These are phyloP conservation scores for Leucania comma DNA, from an alignment of 2,888 invertebrate genomes.

Conservation along the genomic window DNA sequence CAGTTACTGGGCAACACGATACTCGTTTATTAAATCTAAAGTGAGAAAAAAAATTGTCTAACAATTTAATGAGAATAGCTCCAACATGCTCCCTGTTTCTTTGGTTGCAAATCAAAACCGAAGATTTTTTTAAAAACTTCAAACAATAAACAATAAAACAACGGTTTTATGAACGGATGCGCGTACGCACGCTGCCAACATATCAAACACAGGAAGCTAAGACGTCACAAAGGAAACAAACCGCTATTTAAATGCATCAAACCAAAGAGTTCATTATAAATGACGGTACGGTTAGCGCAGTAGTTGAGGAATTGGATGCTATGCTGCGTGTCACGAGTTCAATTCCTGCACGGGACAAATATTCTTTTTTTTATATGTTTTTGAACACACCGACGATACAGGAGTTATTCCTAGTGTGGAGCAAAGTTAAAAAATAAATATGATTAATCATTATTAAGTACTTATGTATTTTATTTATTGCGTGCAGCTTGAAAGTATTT, in stretches of 20 bases:
- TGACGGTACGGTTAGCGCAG: not conserved
- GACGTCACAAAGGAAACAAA: slow-evolving; percentile 21
- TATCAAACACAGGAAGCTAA: slow-evolving; percentile 17
- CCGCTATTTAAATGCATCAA: slow-evolving; percentile 3
- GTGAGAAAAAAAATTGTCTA: no score
- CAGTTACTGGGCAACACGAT: no score
- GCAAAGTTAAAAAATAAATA: not conserved
- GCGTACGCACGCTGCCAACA: slow-evolving; percentile 4
- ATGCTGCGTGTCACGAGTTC: no score
- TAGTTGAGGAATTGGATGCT: no score
- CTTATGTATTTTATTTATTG: not conserved
- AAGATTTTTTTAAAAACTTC: not conserved
- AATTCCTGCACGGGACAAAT: no score
- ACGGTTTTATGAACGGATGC: slow-evolving; percentile 22
- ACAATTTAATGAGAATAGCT: no score
- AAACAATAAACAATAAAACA: not conserved
- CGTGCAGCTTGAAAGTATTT: not conserved
- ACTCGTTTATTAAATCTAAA: no score
- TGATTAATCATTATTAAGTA: slow-evolving; percentile 9
- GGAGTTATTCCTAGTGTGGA: no score
- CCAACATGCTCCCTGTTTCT: no score
- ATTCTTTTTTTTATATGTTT: no score
- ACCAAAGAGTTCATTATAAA: not conserved
- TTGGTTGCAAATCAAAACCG: not conserved
- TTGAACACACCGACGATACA: no score